phyloP scores from a whole-genome alignment of 1,140 invertebrate species.

The Pseudachorutes palmiensis region DNA sequence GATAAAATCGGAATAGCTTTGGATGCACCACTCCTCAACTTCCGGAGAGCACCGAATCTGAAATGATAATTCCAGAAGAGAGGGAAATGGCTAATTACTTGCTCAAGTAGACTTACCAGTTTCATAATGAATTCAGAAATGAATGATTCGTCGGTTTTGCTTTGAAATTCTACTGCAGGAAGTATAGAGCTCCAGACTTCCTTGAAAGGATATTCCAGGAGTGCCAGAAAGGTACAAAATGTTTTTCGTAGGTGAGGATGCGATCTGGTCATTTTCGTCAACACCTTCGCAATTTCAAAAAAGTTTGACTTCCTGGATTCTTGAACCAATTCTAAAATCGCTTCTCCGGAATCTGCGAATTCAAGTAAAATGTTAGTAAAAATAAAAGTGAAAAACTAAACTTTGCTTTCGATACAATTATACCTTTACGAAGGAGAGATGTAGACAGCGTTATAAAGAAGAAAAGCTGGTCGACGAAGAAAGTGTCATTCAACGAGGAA shows the following conservation, averaged over 20 bases:
- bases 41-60: too few species aligned
- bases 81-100: too few species aligned
- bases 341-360: not conserved
- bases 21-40: slow-evolving; percentile 31
- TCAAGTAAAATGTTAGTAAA: not conserved
- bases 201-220: not conserved
- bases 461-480: not conserved
- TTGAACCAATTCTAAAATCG: not conserved
- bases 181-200: not conserved
- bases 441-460: not conserved
- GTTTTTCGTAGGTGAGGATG: not conserved
- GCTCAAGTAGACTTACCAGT: slow-evolving; percentile 15
- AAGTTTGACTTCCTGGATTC: not conserved
- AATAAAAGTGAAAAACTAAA: not conserved
- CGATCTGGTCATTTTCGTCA: not conserved
- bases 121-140: slow-evolving; percentile 8
- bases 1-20: slow-evolving; percentile 9
- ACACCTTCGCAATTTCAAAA: not conserved
- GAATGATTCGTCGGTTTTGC: not conserved
- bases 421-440: not conserved
- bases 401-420: not conserved
- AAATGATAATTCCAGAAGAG: too few species aligned
- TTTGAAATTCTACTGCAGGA: not conserved
- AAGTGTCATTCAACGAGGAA: not conserved
- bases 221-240: not conserved